Percentiles rank a stretch among this genome's conserved stretches.
Conservation (phyloP, 2,888 invertebrate genomes). For the Phyto melanocephala region DNA sequence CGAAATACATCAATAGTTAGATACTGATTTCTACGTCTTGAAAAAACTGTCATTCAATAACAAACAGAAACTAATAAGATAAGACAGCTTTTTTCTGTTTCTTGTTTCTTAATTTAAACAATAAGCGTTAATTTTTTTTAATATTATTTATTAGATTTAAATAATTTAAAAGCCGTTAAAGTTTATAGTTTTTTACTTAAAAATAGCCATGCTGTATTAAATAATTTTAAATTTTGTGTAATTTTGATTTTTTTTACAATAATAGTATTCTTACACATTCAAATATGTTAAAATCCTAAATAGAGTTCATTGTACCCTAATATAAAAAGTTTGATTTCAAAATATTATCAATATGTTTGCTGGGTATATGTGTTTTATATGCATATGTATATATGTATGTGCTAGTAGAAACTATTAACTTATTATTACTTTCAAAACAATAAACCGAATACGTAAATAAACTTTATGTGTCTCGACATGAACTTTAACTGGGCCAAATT, state of each 20-base stretch:
- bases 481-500: too few species aligned
- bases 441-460: too few species aligned
- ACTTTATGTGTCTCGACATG: too few species aligned
- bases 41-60: neutral
- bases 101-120: neutral
- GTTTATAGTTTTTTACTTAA: conserved; percentile 1
- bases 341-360: too few species aligned
- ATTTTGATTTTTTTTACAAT: conserved; percentile 21
- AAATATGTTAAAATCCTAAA: conserved; percentile 12
- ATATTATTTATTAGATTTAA: neutral
- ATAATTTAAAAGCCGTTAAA: neutral
- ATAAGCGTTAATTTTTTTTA: conserved; percentile 21
- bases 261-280: neutral
- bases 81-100: neutral
- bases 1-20: conserved; percentile 52
- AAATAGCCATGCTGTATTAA: neutral
- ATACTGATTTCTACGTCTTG: conserved; percentile 5
- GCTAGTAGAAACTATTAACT: too few species aligned
- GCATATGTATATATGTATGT: too few species aligned
- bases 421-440: too few species aligned
- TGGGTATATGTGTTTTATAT: too few species aligned
- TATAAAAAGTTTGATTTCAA: too few species aligned
- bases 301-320: too few species aligned
- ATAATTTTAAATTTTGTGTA: neutral
- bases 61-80: neutral